phyloP scores from a whole-genome alignment of 2,797 vertebrate species.

The Nyctalus aviator region DNA sequence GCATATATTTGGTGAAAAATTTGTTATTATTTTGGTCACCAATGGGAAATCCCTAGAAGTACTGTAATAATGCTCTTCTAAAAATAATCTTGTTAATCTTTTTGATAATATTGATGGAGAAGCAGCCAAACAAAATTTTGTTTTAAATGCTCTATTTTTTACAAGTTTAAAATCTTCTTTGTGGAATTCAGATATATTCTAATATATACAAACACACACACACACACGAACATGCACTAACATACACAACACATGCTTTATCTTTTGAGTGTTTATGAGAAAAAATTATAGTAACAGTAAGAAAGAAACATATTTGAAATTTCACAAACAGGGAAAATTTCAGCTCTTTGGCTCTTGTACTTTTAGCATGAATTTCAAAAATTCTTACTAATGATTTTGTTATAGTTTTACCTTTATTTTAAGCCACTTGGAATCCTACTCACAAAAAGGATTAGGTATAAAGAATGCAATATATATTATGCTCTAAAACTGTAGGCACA shows the following conservation, averaged over 20 bases:
- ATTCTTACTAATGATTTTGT: constrained; percentile 22
- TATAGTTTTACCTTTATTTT: background rate
- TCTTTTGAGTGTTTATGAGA: background rate
- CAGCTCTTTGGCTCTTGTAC: background rate
- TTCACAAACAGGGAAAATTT: background rate
- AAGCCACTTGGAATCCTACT: constrained; percentile 26
- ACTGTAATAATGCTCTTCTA: background rate
- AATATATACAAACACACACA: background rate
- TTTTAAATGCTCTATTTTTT: constrained; percentile 2
- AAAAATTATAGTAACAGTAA: background rate
- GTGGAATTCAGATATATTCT: background rate
- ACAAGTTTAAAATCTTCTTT: constrained; percentile 16
- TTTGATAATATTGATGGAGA: background rate
- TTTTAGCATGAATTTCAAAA: background rate
- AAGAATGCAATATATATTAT: background rate
- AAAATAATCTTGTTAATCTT: background rate
- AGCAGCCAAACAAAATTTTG: background rate
- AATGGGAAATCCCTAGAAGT: background rate
- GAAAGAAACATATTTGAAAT: background rate
- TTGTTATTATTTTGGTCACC: background rate
- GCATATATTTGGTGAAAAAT: background rate
- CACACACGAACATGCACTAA: background rate
- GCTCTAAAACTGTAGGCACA: background rate
- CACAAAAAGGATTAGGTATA: background rate
- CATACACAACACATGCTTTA: background rate